These are phyloP conservation scores for Atractosteus spatula DNA, from an alignment of 2,113 vertebrate species.

Conservation along the genomic window DNA sequence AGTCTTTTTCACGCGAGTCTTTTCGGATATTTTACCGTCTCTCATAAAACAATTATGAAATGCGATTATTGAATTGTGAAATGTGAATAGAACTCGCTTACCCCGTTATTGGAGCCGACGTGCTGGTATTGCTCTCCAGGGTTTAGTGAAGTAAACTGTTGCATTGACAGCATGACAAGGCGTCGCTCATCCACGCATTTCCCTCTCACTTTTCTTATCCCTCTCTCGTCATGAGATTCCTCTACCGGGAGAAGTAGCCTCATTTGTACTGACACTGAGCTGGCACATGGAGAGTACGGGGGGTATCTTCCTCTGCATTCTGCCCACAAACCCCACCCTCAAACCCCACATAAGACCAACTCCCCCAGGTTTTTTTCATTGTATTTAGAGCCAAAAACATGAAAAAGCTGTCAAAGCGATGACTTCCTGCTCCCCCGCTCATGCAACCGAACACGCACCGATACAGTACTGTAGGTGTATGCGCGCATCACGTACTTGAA, in stretches of 20 bases:
- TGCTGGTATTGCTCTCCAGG: conserved; percentile 50
- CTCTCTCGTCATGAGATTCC: conserved; percentile 15
- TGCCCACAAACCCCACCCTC: conserved; percentile 27
- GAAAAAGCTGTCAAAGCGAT: background rate
- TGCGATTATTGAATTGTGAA: no score
- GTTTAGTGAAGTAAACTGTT: conserved; percentile 48
- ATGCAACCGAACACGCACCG: no score
- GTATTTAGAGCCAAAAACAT: background rate
- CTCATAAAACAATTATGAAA: no score
- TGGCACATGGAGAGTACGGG: conserved; percentile 17
- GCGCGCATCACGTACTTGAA: no score
- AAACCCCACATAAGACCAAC: conserved; percentile 8
- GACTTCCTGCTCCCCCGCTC: background rate
- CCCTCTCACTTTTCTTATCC: conserved; percentile 10
- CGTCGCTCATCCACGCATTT: conserved; percentile 19
- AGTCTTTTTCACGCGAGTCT: no score
- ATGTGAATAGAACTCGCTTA: conserved; percentile 42
- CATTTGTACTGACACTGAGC: background rate
- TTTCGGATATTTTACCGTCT: no score
- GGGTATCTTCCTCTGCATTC: conserved; percentile 37
- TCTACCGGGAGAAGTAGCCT: conserved; percentile 1
- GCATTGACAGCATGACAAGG: conserved; percentile 49
- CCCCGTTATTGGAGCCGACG: conserved; percentile 45
- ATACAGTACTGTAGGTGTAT: no score
- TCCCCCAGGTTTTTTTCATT: conserved; percentile 2